Conservation (phyloP, 2,888 invertebrate species). For the Pheosia gnoma region DNA sequence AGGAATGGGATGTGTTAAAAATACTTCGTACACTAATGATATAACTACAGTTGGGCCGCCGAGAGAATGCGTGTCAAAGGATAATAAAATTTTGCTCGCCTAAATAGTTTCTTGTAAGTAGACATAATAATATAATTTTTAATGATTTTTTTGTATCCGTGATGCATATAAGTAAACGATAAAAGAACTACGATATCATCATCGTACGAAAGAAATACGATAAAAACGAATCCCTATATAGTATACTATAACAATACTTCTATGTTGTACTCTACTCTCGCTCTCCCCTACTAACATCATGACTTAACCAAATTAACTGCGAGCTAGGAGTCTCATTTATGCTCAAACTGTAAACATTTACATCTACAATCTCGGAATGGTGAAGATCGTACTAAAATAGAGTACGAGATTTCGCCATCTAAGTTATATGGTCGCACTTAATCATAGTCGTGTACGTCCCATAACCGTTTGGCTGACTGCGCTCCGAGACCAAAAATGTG, state of each 20-base stretch:
- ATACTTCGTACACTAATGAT: too few relatives aligned
- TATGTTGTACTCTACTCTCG: too few relatives aligned
- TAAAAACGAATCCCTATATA: slow-evolving; percentile 4
- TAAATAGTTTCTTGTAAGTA: too few relatives aligned
- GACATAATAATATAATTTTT: too few relatives aligned
- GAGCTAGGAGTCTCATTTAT: slow-evolving; percentile 39
- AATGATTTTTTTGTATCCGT: too few relatives aligned
- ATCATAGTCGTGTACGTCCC: slow-evolving; percentile 47
- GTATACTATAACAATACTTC: not conserved
- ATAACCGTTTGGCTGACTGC: slow-evolving; percentile 48
- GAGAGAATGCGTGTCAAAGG: too few relatives aligned
- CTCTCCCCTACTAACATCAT: slow-evolving; percentile 20
- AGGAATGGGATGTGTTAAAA: too few relatives aligned
- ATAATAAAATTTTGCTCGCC: too few relatives aligned
- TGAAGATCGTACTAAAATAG: slow-evolving; percentile 33
- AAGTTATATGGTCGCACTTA: slow-evolving; percentile 55
- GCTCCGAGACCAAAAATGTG: slow-evolving; percentile 48
- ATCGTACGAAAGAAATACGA: too few relatives aligned
- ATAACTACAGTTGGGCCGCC: too few relatives aligned
- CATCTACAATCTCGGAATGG: slow-evolving; percentile 38
- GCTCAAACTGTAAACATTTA: slow-evolving; percentile 42
- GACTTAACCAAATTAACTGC: slow-evolving; percentile 34
- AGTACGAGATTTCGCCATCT: slow-evolving; percentile 46
- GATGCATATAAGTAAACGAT: too few relatives aligned
- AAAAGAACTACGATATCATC: too few relatives aligned